These are phyloP conservation scores for Drosophila bocki DNA, from an alignment of 1,140 invertebrate species.

Conservation along the genomic window DNA sequence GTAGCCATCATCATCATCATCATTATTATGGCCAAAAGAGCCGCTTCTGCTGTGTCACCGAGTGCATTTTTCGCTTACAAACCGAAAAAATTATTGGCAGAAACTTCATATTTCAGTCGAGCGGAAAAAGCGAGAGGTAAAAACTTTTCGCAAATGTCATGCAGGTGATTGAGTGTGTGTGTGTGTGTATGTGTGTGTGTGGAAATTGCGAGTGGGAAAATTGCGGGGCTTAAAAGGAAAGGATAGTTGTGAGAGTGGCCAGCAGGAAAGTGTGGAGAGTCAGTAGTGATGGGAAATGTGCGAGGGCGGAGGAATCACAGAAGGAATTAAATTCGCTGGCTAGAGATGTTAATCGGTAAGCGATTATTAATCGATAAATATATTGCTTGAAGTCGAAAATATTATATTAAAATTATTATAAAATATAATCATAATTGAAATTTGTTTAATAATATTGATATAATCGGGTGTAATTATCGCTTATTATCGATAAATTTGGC, in stretches of 20 bases:
- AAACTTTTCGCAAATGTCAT: constrained; percentile 68
- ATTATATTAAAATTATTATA: not conserved
- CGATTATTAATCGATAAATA: not conserved
- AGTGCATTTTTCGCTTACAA: constrained; percentile 40
- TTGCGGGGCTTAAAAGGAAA: constrained; percentile 2
- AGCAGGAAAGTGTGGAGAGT: constrained; percentile 6
- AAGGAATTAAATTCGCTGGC: not conserved
- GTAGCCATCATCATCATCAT: not conserved
- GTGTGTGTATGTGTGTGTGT: not conserved
- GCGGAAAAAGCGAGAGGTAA: constrained; percentile 38
- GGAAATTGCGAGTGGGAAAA: constrained; percentile 5
- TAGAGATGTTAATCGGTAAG: not conserved
- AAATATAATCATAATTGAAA: not conserved
- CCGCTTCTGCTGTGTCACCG: constrained; percentile 44
- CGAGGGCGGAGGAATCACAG: not conserved
- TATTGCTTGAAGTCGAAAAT: not conserved
- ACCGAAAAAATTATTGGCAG: constrained; percentile 48
- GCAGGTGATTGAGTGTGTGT: constrained; percentile 31
- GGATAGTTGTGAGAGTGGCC: constrained; percentile 28
- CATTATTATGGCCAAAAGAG: constrained; percentile 8
- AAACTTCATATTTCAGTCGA: constrained; percentile 64
- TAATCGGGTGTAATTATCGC: too few species aligned
- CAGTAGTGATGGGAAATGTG: not conserved
- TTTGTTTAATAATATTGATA: too few species aligned
- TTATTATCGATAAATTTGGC: not conserved